Base-by-base conservation (phyloP, 2,113 vertebrate genomes). In the Sardina pilchardus region DNA sequence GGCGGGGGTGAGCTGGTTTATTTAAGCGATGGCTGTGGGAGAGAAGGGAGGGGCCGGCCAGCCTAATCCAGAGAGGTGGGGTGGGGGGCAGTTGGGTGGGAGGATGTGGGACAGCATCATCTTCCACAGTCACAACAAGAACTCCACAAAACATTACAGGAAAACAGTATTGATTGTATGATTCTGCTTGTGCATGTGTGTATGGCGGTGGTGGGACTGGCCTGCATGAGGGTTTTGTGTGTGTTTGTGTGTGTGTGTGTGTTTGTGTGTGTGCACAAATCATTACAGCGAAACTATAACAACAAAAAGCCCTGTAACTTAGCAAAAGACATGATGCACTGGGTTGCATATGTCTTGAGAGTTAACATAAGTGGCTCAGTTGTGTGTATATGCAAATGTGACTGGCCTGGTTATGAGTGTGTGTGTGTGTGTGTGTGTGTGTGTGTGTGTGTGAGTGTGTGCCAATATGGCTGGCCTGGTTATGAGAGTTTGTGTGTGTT, bases 41-140 rank as follows among this genome's bases (percentile, higher is more conserved):
- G 47, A 34, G 67, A 56, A 86, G 83, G 93, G 94, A 50, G 90
- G 88, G 43, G 88, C 83, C 82, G 47, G 14, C 45, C 6, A 82
- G 59, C 9, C 83, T 87, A 93, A 91, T 93, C 94, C 93, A 92
- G 53, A 53, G 14, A 14, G 30, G 71, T 36, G 71, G 71, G 30
- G 12, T 36, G 34, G 14, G 30, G 10, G 24, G 59, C 24, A 67
- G 26, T 67, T 30, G 63, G n/a, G n/a, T 12, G n/a, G 6, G 17
- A 21, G 14, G 82, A 44, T 83, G 67, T 71, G n/a, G 6, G 7
- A 30, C 21, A 24, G 21, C 53, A 59, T 59, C 53, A 24, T 59
- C 53, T 59, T 24, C 53, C 53, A 59, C 53, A 24, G 53, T 24
- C 53, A 59, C 53, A 59, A 21, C 53, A 59, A 59, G 19, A 24